Base-by-base conservation (phyloP, 2,797 vertebrate species). In the Gephyroberyx darwinii region DNA sequence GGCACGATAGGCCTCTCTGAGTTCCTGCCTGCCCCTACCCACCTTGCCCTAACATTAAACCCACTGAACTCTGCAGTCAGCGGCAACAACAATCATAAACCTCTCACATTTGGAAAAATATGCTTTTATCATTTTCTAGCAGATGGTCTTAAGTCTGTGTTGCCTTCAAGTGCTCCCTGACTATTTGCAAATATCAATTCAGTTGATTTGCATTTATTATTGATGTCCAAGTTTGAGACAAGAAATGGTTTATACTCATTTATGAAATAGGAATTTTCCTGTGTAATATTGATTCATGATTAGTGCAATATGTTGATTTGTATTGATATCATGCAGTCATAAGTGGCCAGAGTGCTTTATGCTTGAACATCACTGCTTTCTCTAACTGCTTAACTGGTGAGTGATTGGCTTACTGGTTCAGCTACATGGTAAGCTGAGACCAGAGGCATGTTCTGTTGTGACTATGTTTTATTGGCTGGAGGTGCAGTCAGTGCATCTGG, bases 1-100 rank as follows among this genome's bases (percentile, higher is more conserved):
- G 20, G 20, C 17, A 51, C 56, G 50, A 4, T 19, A 47, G 52
- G 58, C 53, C 5, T 35, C 16, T n/a, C 2, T 68, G 47, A 51
- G 22, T 33, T 75, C 39, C 22, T 53, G 33, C 35, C 57, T 57
- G n/a, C 19, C 58, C 8, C 48, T 67, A 73, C 26, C 65, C 75
- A 69, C 78, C 50, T 35, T 69, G 31, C 50, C 81, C 61, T 0
- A 1, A 57, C 59, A 52, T 61, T 78, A 56, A 88, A 84, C 74
- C 58, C 3, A 8, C 35, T 83, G 67, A 85, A 78, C 71, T 80
- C 79, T 84, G 60, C 69, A 77, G 48, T 57, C 26, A 64, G 61
- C 51, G 60, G 84, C 51, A 75, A 75, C 57, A 81, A 80, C 82
- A 78, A 53, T 54, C 77, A 78, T 90, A 88, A 89, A 84, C 67